Conservation (phyloP, 2,888 invertebrate genomes). For the Hofmannophila pseudospretella region DNA sequence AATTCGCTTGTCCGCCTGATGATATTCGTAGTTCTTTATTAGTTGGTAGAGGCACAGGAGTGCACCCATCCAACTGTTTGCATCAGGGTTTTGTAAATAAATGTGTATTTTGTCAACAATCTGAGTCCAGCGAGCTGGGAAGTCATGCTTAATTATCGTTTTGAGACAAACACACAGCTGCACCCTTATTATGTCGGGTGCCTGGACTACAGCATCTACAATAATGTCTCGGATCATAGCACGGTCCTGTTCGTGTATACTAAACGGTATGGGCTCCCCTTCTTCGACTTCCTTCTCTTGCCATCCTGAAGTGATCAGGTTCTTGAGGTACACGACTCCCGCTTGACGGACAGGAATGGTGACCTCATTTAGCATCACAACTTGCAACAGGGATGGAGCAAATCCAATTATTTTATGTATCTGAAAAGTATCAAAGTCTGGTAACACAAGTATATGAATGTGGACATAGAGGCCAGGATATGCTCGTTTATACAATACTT, state of each 20-base stretch:
- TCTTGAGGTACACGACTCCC: constrained; percentile 97
- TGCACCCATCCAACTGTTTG: constrained; percentile 93
- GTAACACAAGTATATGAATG: too few species aligned
- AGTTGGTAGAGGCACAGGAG: constrained; percentile 94
- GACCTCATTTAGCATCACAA: constrained; percentile 93
- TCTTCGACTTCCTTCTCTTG: constrained; percentile 87
- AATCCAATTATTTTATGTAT: constrained; percentile 92
- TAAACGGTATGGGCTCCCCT: constrained; percentile 87
- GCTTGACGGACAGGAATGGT: constrained; percentile 97
- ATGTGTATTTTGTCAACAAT: constrained; percentile 97
- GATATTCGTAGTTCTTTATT: constrained; percentile 95
- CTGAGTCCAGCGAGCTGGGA: constrained; percentile 96
- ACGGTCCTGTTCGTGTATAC: constrained; percentile 97
- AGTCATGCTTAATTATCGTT: constrained; percentile 96
- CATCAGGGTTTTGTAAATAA: constrained; percentile 94
- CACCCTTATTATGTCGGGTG: constrained; percentile 92
- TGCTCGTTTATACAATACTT: too few species aligned
- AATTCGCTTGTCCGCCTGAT: constrained; percentile 90
- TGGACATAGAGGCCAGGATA: too few species aligned
- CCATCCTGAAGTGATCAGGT: constrained; percentile 93
- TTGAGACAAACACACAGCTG: constrained; percentile 96
- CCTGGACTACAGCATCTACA: constrained; percentile 96
- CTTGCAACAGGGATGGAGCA: constrained; percentile 94
- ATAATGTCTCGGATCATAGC: constrained; percentile 94
- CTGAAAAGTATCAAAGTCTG: too few species aligned